Evolutionary conservation across 2,113 vertebrate genomes (phyloP).

Genomic region (Cyanocitta stelleri): DNA sequence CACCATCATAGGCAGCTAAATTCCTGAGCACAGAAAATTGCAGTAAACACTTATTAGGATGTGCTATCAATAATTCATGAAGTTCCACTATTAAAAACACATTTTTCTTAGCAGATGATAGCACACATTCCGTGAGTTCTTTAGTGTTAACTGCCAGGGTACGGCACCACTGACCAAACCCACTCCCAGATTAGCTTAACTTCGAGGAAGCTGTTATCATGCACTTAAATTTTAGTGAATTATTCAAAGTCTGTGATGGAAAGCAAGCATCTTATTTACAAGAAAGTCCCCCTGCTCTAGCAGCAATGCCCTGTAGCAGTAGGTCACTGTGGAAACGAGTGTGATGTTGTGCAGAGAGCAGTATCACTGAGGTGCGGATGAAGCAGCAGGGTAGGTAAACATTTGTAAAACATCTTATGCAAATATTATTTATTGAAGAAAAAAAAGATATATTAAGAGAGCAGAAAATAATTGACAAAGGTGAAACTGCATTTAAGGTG

Average conservation of each 20-base stretch:
- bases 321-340: not conserved
- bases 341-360: not conserved
- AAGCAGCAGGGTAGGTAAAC: not conserved
- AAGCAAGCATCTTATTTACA: slow-evolving; percentile 11
- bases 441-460: not conserved
- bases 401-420: not conserved
- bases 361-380: not conserved
- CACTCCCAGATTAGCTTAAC: not conserved
- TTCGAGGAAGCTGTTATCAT: not conserved
- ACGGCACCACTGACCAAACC: not conserved
- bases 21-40: not conserved
- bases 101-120: not conserved
- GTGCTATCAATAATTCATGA: not conserved
- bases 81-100: not conserved
- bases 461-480: not conserved
- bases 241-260: not conserved
- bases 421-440: not conserved
- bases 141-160: not conserved
- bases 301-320: not conserved
- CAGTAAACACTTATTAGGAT: not conserved
- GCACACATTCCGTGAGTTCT: not conserved
- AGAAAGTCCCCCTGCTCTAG: not conserved
- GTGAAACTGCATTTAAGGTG: not conserved
- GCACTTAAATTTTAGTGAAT: slow-evolving; percentile 5
- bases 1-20: not conserved